phyloP scores from a whole-genome alignment of 2,113 vertebrate species.

The Oreochromis spilurus region DNA sequence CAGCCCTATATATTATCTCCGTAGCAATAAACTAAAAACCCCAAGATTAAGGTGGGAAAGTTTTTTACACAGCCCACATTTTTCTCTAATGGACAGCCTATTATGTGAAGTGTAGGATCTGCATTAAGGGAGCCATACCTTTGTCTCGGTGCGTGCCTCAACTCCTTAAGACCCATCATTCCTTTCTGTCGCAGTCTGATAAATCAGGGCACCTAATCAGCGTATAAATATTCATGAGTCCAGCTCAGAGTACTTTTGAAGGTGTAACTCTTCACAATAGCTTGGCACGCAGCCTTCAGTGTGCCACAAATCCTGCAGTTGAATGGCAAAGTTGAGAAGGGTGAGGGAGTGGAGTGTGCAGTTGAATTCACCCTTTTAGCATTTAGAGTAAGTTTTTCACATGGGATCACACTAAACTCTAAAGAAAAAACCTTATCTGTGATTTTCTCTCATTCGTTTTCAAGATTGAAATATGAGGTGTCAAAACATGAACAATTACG shows the following conservation, averaged over 20 bases:
- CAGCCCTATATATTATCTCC: not conserved
- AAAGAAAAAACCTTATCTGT: not conserved
- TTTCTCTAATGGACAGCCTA: conserved; percentile 22
- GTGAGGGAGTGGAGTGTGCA: not conserved
- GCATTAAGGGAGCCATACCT: conserved; percentile 25
- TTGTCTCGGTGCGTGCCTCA: conserved; percentile 33
- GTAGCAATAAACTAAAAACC: not conserved
- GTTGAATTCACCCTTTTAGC: conserved; percentile 30
- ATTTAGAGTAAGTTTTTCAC: conserved; percentile 39
- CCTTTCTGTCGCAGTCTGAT: conserved; percentile 54
- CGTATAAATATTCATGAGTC: conserved; percentile 74
- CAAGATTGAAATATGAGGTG: conserved; percentile 67
- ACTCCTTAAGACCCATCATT: conserved; percentile 52
- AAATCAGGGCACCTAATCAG: conserved; percentile 72
- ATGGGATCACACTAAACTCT: conserved; percentile 2
- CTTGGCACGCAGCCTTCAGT: conserved; percentile 39
- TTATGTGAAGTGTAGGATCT: conserved; percentile 27
- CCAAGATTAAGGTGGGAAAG: not conserved
- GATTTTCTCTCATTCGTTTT: conserved; percentile 30
- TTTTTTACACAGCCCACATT: not conserved
- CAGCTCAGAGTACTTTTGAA: conserved; percentile 52
- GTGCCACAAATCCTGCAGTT: conserved; percentile 38
- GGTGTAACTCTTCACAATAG: conserved; percentile 70
- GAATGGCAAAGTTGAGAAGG: conserved; percentile 37
- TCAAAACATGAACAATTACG: conserved; percentile 66